phyloP scores from a whole-genome alignment of 30 jellyfish, hydroid and myxozoan genomes.

The Cassiopea xamachana region DNA sequence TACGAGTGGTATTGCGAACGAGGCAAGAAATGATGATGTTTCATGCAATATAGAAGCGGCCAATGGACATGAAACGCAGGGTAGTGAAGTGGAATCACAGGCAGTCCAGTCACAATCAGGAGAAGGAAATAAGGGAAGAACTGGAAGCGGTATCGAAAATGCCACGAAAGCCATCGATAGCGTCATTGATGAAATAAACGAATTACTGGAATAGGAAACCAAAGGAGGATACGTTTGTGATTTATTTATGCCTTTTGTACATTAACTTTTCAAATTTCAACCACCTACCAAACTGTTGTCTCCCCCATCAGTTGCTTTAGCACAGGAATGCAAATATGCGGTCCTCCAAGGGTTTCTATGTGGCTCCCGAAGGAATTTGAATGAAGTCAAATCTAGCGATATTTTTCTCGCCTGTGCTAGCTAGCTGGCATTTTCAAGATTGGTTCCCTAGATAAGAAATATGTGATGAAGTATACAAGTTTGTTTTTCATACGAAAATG shows the following conservation, averaged over 20 bases:
- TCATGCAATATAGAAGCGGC: background rate
- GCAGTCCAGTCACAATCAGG: background rate
- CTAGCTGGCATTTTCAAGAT: no score
- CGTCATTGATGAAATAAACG: slow-evolving; percentile 34
- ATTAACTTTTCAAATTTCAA: no score
- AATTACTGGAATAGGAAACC: background rate
- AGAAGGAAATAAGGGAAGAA: background rate
- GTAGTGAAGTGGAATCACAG: background rate
- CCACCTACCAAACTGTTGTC: no score
- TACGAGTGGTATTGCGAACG: background rate
- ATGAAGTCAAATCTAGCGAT: no score
- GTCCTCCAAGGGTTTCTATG: no score
- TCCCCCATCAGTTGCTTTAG: no score
- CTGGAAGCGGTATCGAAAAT: background rate
- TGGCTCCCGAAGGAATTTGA: no score
- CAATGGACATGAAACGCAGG: background rate
- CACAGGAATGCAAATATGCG: no score
- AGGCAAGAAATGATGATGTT: background rate
- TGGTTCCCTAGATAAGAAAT: no score
- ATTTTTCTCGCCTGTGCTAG: no score
- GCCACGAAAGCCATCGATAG: slow-evolving; percentile 10
- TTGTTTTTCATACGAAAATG: no score
- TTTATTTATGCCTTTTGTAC: background rate
- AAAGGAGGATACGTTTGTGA: background rate
- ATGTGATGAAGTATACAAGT: no score